A percentile compares a stretch with the other conserved stretches of the same genome.
Evolutionary conservation across 2,113 vertebrate genomes (phyloP).

Genomic region (Xenus cinereus): DNA sequence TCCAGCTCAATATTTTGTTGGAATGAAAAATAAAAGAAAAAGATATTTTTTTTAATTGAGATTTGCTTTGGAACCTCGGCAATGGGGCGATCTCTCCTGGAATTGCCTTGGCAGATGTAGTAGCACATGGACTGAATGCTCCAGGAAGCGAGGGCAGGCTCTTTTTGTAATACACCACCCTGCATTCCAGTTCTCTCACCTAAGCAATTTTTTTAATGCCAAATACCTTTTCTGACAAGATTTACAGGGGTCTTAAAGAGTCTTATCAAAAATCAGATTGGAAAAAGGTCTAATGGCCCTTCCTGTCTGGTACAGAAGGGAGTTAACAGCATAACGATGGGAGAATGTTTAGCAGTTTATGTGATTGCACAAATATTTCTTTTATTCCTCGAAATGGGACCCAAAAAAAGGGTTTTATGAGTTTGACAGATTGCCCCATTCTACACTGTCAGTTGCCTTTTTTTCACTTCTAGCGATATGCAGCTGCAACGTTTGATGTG

Average conservation of each 20-base stretch:
- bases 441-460: background rate
- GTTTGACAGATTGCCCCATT: constrained; percentile 1
- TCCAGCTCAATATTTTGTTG: background rate
- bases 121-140: background rate
- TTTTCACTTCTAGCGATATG: background rate
- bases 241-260: background rate
- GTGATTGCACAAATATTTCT: background rate
- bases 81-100: background rate
- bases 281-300: background rate
- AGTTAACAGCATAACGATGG: background rate
- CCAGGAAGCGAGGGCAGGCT: background rate
- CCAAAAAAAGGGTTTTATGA: background rate
- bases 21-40: background rate
- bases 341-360: background rate
- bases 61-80: background rate
- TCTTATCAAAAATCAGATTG: constrained; percentile 12
- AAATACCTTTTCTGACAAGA: constrained; percentile 25
- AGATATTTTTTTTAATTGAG: background rate
- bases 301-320: constrained; percentile 15
- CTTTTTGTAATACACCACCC: background rate
- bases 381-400: constrained; percentile 19
- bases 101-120: background rate
- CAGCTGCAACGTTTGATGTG: constrained; percentile 35
- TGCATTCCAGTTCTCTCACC: background rate
- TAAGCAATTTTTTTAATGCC: background rate